Evolutionary conservation across 2,888 invertebrate species (phyloP).

Genomic region (Drosophila cognata): DNA sequence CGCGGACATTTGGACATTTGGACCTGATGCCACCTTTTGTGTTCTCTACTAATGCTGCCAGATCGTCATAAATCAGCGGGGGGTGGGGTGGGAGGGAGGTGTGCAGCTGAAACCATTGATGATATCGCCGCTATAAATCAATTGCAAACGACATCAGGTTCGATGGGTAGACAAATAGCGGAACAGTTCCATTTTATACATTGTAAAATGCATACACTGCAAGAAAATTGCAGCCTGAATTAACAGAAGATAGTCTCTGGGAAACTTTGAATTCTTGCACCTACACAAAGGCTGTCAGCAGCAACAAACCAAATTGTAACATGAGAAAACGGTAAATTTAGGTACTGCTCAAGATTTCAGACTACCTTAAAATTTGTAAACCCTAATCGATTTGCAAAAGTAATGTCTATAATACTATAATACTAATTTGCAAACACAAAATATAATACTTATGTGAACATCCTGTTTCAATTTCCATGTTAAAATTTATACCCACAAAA

Average conservation of each 20-base stretch:
- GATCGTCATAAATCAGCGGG: constrained; percentile 68
- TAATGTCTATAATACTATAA: not conserved
- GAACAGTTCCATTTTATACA: constrained; percentile 1
- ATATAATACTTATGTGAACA: too few relatives aligned
- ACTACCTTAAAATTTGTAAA: not conserved
- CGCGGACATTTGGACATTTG: constrained; percentile 23
- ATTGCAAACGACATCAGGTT: constrained; percentile 62
- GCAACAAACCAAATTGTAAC: too few relatives aligned
- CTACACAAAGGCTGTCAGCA: not conserved
- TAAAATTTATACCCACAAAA: too few relatives aligned
- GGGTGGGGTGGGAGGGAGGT: not conserved
- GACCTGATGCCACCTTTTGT: constrained; percentile 55
- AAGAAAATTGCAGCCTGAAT: not conserved
- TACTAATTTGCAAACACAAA: not conserved
- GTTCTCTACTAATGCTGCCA: constrained; percentile 3
- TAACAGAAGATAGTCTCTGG: not conserved
- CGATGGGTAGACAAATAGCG: constrained; percentile 39
- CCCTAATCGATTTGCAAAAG: not conserved
- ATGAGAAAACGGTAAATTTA: not conserved
- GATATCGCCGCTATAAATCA: constrained; percentile 60
- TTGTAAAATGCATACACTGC: constrained; percentile 22
- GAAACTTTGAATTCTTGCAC: not conserved
- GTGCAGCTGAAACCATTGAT: constrained; percentile 37
- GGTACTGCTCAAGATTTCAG: not conserved
- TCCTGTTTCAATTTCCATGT: too few relatives aligned